Evolutionary conservation across 2,113 vertebrate species (phyloP), one percentile per base, ranked within the genome.

Genomic region (Callionymus lyra): DNA sequence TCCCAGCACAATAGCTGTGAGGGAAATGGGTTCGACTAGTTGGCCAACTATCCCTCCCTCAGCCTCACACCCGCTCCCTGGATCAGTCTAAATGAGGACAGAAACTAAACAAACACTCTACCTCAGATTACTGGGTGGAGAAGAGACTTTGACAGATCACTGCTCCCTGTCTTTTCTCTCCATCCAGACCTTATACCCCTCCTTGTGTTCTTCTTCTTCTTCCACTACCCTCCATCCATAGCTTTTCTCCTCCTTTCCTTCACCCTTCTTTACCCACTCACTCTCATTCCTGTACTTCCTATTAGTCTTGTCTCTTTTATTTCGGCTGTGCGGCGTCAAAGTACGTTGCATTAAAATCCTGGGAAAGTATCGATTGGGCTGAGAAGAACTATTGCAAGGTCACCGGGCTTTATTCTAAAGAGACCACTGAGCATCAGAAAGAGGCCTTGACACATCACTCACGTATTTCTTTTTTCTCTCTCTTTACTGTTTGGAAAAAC

Each of bases 241-340:
- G 53, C 65, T 79, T 72, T 76, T 73, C 70, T 79, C 48, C 75
- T 74, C 79, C 73, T 77, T 74, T 77, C 76, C 71, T 82, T 82
- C 71, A 79, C 74, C 76, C 67, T 65, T 70, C 49, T 63, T 77
- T 72, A 62, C 56, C 14, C 44, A 49, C 58, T 54, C 48, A 44
- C 54, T 50, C 57, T 46, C 56, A 27, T 57, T 69, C 46, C 36
- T 47, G 40, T 44, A 45, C 53, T 47, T 53, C 53, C 59, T 70
- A 56, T 76, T 52, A 16, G 57, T 68, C 50, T 54, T 62, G 36
- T 63, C 53, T 66, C 43, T 68, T 52, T 61, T 52, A 63, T 56
- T 47, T 62, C 46, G 12, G 44, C 65, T 41, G 56, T 40, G 37
- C 55, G 65, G 55, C 70, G 77, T 76, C 74, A 81, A 78, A 82